These are phyloP conservation scores for Sarcophilus harrisii DNA, from an alignment of 2,797 vertebrate genomes.

Conservation along the genomic window DNA sequence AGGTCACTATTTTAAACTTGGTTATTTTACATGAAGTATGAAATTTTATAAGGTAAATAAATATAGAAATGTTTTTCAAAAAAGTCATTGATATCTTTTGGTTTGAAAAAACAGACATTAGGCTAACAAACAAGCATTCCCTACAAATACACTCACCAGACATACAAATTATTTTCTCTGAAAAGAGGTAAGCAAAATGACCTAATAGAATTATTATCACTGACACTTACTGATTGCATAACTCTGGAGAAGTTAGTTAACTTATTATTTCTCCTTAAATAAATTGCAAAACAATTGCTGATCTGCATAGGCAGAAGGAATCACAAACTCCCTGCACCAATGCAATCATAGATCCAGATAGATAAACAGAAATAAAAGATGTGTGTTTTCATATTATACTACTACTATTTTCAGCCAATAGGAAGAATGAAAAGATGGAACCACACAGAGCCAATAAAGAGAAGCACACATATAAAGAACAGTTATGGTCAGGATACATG, in stretches of 20 bases:
- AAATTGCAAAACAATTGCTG: background rate
- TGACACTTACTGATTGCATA: background rate
- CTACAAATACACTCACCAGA: background rate
- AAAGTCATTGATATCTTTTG: background rate
- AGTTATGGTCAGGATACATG: background rate
- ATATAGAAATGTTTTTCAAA: background rate
- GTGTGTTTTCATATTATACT: background rate
- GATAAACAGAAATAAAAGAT: background rate
- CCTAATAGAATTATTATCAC: background rate
- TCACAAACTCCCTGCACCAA: background rate
- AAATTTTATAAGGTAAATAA: background rate
- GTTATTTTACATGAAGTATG: conserved; percentile 23
- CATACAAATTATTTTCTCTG: background rate
- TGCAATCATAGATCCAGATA: background rate
- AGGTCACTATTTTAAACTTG: background rate
- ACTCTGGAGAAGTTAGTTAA: too few species aligned
- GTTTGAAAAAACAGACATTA: background rate
- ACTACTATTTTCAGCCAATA: background rate
- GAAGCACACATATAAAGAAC: background rate
- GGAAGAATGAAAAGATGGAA: background rate
- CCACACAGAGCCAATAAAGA: background rate
- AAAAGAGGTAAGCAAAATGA: background rate
- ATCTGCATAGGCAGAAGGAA: background rate
- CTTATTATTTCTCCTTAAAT: too few species aligned
- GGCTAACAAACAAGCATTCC: background rate